Evolutionary conservation across 2,113 vertebrate genomes (phyloP).

Genomic region (Proteles cristata): DNA sequence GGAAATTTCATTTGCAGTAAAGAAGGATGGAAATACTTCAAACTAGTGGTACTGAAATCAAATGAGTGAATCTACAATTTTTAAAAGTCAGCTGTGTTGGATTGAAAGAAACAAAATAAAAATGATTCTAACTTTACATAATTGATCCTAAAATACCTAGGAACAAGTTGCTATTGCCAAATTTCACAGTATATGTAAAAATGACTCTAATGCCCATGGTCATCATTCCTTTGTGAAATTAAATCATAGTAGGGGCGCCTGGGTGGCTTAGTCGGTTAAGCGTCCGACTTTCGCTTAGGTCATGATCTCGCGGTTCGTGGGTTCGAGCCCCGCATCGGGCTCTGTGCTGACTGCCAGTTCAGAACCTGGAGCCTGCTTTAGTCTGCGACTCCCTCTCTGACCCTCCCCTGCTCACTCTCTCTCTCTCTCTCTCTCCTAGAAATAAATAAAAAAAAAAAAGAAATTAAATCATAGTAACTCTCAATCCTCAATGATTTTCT

Average conservation of each 20-base stretch:
- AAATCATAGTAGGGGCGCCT: neutral
- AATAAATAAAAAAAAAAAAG: too few relatives aligned
- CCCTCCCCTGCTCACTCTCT: too few relatives aligned
- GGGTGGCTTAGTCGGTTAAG: too few relatives aligned
- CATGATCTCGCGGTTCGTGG: too few relatives aligned
- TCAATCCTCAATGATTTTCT: neutral
- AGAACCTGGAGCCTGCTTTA: too few relatives aligned
- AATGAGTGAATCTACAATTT: neutral
- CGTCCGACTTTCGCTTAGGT: too few relatives aligned
- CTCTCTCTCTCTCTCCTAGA: too few relatives aligned
- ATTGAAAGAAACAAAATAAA: constrained; percentile 20
- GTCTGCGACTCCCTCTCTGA: too few relatives aligned
- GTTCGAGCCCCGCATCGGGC: too few relatives aligned
- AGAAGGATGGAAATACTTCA: neutral
- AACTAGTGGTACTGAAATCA: neutral
- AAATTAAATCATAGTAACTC: neutral
- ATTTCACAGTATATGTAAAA: neutral
- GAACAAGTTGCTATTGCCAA: neutral
- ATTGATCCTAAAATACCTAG: neutral
- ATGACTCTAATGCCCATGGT: neutral
- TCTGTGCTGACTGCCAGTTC: too few relatives aligned
- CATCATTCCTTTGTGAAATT: neutral
- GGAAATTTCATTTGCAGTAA: neutral
- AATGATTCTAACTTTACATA: neutral
- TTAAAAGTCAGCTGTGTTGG: neutral